Base-by-base conservation (phyloP, 2,113 vertebrate species). In the Hystrix cristata region DNA sequence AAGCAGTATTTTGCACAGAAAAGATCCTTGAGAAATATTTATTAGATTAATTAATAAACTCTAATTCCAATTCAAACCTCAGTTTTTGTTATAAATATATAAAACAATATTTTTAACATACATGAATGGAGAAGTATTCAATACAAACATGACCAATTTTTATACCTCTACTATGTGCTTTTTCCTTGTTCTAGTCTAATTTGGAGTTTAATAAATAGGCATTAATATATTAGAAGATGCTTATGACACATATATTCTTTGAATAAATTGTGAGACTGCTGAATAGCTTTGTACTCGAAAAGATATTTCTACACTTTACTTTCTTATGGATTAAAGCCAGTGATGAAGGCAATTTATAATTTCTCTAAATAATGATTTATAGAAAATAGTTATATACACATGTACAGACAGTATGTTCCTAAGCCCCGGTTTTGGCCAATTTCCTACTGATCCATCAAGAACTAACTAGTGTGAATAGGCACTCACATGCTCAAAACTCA, bases 221-320 rank as follows among this genome's bases (percentile, higher is more conserved):
- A 81, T 60, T 25, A 60, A 23, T 1, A 74, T 79, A 53, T 67
- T 72, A 93, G 21, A 90, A 64, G 5, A 87, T 87, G 23, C 5
- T 69, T 87, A 4, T 53, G 38, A 13, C 43, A 93, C 7, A 53
- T 86, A 80, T 71, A 1, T 46, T 87, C 34, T 87, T 78, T 92
- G 29, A 89, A 74, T n/a, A 76, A 86, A 34, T 51, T 88, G 1
- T 1, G 81, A 76, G 38, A 60, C 16, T 87, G 72, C 3, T 65
- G 25, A 82, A 65, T 13, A 88, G 5, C 4, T 89, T 94, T 7
- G 19, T 71, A 21, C 9, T 59, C 90, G 25, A 74, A 55, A 59
- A 72, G 7, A 71, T 48, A 83, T 46, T 91, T 69, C 3, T 90
- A 94, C 19, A 80, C 67, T 86, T 87, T 87, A 34, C 8, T 95